phyloP scores from a whole-genome alignment of 2,113 vertebrate species.

The Rhinolophus ferrumequinum region DNA sequence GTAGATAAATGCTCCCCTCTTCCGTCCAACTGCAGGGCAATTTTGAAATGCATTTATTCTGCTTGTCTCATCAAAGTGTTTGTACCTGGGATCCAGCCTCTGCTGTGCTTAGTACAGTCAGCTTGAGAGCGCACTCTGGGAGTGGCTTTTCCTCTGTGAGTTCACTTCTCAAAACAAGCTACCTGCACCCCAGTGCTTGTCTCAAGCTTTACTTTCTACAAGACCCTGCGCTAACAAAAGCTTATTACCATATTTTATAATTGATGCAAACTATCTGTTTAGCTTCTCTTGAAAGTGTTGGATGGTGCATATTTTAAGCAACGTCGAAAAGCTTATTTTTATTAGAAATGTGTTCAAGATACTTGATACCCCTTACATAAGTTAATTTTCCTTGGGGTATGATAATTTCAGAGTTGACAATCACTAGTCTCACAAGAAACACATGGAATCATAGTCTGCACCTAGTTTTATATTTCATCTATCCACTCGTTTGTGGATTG shows the following conservation, averaged over 20 bases:
- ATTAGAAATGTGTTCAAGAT: slow-evolving; percentile 46
- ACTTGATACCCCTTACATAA: not conserved
- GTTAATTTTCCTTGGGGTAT: not conserved
- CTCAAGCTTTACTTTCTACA: not conserved
- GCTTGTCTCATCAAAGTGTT: not conserved
- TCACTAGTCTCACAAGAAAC: not conserved
- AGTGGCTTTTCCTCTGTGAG: not conserved
- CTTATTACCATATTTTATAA: not conserved
- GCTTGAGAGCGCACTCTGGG: not conserved
- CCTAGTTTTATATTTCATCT: not conserved
- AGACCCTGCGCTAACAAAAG: not conserved
- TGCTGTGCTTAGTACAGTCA: too few relatives aligned
- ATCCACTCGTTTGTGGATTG: not conserved
- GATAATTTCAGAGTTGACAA: slow-evolving; percentile 41
- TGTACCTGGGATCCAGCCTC: not conserved
- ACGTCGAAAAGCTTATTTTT: slow-evolving; percentile 36
- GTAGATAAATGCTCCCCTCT: not conserved
- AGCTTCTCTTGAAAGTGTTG: slow-evolving; percentile 16
- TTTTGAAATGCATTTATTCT: not conserved
- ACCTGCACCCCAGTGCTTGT: not conserved
- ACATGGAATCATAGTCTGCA: not conserved
- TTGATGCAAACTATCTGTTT: not conserved
- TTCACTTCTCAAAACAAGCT: not conserved
- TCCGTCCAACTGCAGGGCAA: not conserved
- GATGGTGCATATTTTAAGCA: slow-evolving; percentile 21